phyloP scores from a whole-genome alignment of 2,113 vertebrate species.

The Agelaius phoeniceus region DNA sequence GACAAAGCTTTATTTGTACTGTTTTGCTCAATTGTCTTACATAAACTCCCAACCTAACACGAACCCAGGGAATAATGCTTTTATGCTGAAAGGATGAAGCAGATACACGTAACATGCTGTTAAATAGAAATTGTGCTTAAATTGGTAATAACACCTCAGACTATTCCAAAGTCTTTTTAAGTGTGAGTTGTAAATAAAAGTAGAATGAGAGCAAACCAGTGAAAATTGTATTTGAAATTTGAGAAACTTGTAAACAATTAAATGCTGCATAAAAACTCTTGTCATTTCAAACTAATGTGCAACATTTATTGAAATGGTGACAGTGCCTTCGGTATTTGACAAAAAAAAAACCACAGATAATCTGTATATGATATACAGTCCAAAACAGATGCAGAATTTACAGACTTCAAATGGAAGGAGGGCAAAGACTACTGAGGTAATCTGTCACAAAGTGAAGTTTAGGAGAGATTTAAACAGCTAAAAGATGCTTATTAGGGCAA shows the following conservation, averaged over 20 bases:
- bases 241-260: not conserved
- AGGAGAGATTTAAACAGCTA: not conserved
- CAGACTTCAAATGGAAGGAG: not conserved
- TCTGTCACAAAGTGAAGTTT: not conserved
- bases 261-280: not conserved
- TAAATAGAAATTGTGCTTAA: not conserved
- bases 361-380: not conserved
- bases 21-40: not conserved
- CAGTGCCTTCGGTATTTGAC: not conserved
- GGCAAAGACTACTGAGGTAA: not conserved
- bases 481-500: not conserved
- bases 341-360: not conserved
- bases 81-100: not conserved
- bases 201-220: not conserved
- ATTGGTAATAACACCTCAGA: not conserved
- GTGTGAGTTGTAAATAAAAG: not conserved
- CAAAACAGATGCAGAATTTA: not conserved
- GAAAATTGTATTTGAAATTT: not conserved
- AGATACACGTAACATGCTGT: not conserved
- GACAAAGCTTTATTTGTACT: conserved; percentile 47
- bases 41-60: not conserved
- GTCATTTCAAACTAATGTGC: not conserved
- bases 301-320: not conserved
- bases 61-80: not conserved
- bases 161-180: not conserved